Evolutionary conservation across 2,113 vertebrate species (phyloP).

Genomic region (Sylvietta virens): DNA sequence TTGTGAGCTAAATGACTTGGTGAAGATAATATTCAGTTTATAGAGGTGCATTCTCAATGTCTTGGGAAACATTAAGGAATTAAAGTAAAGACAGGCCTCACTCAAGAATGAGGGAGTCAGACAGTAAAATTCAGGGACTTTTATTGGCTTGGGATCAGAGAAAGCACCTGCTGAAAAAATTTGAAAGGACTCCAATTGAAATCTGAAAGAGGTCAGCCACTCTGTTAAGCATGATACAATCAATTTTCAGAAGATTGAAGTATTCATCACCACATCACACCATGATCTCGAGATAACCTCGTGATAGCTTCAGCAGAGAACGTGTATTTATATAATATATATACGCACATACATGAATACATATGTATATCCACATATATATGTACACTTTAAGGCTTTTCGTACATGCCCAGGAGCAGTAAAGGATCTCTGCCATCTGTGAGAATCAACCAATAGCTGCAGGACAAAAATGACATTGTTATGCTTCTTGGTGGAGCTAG

Average conservation of each 20-base stretch:
- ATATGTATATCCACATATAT: no score
- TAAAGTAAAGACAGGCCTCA: neutral
- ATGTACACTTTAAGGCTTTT: neutral
- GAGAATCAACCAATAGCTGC: neutral
- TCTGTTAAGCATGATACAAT: neutral
- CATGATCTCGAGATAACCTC: neutral
- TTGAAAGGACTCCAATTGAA: neutral
- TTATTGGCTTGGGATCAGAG: neutral
- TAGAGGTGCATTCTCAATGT: neutral
- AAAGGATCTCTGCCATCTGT: neutral
- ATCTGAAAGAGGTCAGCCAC: neutral
- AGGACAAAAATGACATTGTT: neutral
- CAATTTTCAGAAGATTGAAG: neutral
- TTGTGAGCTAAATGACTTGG: neutral
- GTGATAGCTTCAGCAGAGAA: neutral
- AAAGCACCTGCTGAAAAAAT: neutral
- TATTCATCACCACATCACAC: neutral
- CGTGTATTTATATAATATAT: neutral
- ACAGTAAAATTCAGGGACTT: neutral
- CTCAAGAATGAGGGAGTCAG: neutral
- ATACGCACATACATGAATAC: rapidly evolving
- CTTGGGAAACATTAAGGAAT: neutral
- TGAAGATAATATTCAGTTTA: neutral
- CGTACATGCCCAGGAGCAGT: neutral
- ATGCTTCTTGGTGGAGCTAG: neutral